phyloP scores from a whole-genome alignment of 2,113 vertebrate genomes.

The Megalops atlanticus region DNA sequence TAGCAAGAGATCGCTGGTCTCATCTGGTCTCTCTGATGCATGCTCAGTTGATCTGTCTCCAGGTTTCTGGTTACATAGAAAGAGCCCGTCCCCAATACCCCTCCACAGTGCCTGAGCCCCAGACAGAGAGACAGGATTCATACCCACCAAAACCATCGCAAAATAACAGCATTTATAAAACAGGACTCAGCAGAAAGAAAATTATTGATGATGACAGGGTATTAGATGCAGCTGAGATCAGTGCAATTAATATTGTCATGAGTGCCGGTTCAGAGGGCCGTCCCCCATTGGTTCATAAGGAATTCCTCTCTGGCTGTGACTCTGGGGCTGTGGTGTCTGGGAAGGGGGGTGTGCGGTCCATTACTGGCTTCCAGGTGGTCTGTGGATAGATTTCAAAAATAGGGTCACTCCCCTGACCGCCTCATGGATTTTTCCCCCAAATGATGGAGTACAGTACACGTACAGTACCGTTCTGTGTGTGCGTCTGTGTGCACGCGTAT shows the following conservation, averaged over 20 bases:
- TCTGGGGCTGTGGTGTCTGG: constrained; percentile 49
- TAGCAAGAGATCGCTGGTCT: not conserved
- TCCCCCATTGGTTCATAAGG: constrained; percentile 53
- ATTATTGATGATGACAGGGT: constrained; percentile 74
- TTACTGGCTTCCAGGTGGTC: constrained; percentile 44
- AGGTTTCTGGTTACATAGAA: not conserved
- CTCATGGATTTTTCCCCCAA: constrained; percentile 21
- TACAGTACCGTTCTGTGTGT: not conserved
- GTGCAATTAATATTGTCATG: constrained; percentile 18
- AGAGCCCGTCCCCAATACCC: not conserved
- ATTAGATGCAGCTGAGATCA: constrained; percentile 53
- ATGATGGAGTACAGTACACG: constrained; percentile 17
- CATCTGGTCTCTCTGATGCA: not conserved
- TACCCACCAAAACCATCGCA: constrained; percentile 55
- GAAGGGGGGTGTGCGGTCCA: constrained; percentile 27
- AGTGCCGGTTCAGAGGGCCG: constrained; percentile 19
- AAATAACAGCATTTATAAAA: constrained; percentile 52
- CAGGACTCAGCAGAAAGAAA: constrained; percentile 65
- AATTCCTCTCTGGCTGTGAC: constrained; percentile 53
- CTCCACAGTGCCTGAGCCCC: constrained; percentile 16
- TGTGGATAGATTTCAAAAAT: constrained; percentile 34
- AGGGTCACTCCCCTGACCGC: constrained; percentile 38
- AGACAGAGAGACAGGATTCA: constrained; percentile 58
- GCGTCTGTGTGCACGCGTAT: not conserved
- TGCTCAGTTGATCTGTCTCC: not conserved